Evolutionary conservation across 2,113 vertebrate species (phyloP), one percentile per base, ranked within the genome.

Genomic region (Parus major): DNA sequence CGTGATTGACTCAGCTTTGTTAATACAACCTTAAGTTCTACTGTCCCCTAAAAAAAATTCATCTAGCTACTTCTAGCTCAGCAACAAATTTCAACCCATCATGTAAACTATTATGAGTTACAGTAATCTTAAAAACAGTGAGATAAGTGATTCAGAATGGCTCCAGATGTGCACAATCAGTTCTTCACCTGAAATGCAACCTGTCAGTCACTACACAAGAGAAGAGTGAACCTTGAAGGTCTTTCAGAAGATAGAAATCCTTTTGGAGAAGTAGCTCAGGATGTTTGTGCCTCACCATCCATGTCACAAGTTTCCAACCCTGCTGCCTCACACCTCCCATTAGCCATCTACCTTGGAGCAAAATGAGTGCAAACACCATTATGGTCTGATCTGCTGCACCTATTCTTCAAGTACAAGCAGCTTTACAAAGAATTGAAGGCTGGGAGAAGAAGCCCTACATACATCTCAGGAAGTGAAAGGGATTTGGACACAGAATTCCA

Each of bases 371-470:
- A 50, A 90, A 33, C 56, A 44, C 29, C 1, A 0, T 49, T 50
- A 36, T 15, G 8, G 16, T 68, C 41, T 70, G 39, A 21, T 68
- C 46, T 86, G 44, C 42, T 57, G 28, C n/a, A 63, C 6, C 4
- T 27, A 6, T 24, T 70, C 23, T 28, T 50, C 33, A 47, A 71
- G 8, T 19, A 31, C 18, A 68, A 60, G 25, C 27, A n/a, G 5
- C 28, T 75, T 18, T 20, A 60, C 20, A 70, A 46, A 69, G 7
- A 39, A 52, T 8, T 1, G 15, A 71, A 69, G 20, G 22, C n/a
- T 49, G 24, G 11, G 27, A 64, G 39, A 70, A 12, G 14, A 55
- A 23, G 7, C 3, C 16, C 7, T 55, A 7, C 0, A 0, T 35
- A 53, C 11, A 41, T 15, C 25, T 82, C 35, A 52, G 68, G 11